Percentiles rank a stretch among this genome's conserved stretches.
phyloP scores from a whole-genome alignment of 2,113 vertebrate genomes.

The Cheirogaleus medius region DNA sequence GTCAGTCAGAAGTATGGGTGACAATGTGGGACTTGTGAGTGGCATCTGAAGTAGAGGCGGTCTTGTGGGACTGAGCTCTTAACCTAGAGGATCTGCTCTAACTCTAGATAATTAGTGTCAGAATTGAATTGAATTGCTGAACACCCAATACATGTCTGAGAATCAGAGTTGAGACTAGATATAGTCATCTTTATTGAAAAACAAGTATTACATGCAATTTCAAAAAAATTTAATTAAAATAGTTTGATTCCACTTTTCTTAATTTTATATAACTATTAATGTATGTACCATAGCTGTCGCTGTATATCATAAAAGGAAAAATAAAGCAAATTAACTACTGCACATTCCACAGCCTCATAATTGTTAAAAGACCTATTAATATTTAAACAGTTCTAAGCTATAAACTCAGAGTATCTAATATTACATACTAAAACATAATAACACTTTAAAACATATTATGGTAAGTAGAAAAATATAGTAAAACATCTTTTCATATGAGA shows the following conservation, averaged over 20 bases:
- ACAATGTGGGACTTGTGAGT: background rate
- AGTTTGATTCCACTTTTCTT: constrained; percentile 10
- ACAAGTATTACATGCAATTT: background rate
- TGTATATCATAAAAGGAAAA: constrained; percentile 59
- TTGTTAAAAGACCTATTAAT: constrained; percentile 75
- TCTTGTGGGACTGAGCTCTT: background rate
- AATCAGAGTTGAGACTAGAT: background rate
- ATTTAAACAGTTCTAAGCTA: constrained; percentile 76
- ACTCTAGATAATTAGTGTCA: background rate
- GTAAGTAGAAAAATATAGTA: constrained; percentile 47
- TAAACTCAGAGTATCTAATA: constrained; percentile 68
- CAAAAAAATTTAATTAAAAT: constrained; percentile 47
- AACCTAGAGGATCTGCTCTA: background rate
- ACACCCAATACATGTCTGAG: background rate
- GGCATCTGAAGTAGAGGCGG: background rate
- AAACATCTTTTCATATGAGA: constrained; percentile 48
- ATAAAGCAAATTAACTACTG: constrained; percentile 73
- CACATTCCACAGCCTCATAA: constrained; percentile 50
- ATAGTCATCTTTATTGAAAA: background rate
- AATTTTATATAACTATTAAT: constrained; percentile 49
- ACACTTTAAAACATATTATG: constrained; percentile 71
- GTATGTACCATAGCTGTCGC: constrained; percentile 22
- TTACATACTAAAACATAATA: constrained; percentile 70
- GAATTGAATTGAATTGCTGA: background rate
- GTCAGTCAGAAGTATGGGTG: background rate